These are phyloP conservation scores for Meganola albula DNA, from an alignment of 2,888 invertebrate genomes.

Conservation along the genomic window DNA sequence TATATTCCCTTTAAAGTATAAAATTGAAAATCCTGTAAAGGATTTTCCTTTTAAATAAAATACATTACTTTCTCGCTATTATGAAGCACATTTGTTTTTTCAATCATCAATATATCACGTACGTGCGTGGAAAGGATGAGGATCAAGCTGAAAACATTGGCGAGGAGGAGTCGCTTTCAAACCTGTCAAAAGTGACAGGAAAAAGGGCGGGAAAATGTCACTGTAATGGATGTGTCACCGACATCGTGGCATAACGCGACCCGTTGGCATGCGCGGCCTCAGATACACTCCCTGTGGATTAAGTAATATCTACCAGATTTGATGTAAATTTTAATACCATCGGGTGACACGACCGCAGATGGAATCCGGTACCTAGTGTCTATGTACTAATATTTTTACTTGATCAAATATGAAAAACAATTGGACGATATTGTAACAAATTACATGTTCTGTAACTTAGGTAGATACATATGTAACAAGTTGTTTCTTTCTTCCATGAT, in stretches of 20 bases:
- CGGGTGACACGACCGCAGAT: constrained; percentile 26
- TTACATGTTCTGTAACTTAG: too few species aligned
- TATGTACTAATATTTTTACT: too few species aligned
- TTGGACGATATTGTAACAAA: too few species aligned
- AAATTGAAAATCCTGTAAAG: constrained; percentile 27
- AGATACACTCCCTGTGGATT: constrained; percentile 59
- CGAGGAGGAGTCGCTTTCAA: constrained; percentile 70
- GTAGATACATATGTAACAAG: too few species aligned
- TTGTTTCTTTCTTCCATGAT: too few species aligned
- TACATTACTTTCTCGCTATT: constrained; percentile 17
- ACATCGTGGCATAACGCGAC: constrained; percentile 61
- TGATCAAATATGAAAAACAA: too few species aligned
- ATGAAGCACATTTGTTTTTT: constrained; percentile 27
- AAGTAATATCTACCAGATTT: constrained; percentile 51
- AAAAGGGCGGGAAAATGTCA: constrained; percentile 75
- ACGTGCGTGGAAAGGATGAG: constrained; percentile 40
- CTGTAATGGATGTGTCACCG: constrained; percentile 76
- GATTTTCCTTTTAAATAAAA: constrained; percentile 18
- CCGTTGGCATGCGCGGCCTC: constrained; percentile 56
- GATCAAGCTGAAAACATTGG: constrained; percentile 60
- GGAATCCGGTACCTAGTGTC: constrained; percentile 17
- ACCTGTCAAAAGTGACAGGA: constrained; percentile 74
- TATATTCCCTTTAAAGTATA: constrained; percentile 1
- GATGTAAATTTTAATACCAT: constrained; percentile 43
- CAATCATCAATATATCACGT: constrained; percentile 38